phyloP scores from a whole-genome alignment of 2,888 invertebrate species.

The Trissoscelio sp. region DNA sequence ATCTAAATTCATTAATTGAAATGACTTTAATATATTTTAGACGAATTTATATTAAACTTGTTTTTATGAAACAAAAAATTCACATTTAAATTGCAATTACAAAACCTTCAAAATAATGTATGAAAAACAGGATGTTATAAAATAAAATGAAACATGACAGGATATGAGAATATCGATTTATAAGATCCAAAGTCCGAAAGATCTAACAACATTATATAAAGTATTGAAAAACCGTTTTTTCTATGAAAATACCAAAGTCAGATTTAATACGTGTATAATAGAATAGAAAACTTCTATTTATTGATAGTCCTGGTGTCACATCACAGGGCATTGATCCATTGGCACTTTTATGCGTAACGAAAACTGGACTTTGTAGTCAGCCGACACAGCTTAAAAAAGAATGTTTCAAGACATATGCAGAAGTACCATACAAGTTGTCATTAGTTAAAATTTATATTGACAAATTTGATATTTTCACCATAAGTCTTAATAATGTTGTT shows the following conservation, averaged over 20 bases:
- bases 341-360: constrained; percentile 39
- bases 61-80: no score
- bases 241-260: neutral
- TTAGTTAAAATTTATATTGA: neutral
- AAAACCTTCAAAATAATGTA: neutral
- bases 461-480: no score
- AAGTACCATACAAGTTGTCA: constrained; percentile 11
- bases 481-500: no score
- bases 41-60: no score
- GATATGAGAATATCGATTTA: neutral
- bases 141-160: neutral
- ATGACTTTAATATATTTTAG: no score
- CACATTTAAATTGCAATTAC: neutral
- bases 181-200: neutral
- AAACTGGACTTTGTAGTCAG: constrained; percentile 43
- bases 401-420: constrained; percentile 27
- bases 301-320: constrained; percentile 39
- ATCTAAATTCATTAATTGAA: no score
- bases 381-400: constrained; percentile 45
- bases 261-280: constrained; percentile 35
- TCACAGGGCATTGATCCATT: constrained; percentile 27
- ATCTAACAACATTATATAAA: neutral
- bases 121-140: neutral
- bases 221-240: neutral
- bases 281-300: constrained; percentile 46